Evolutionary conservation across 2,888 invertebrate species (phyloP).

Genomic region (Thereva unica): DNA sequence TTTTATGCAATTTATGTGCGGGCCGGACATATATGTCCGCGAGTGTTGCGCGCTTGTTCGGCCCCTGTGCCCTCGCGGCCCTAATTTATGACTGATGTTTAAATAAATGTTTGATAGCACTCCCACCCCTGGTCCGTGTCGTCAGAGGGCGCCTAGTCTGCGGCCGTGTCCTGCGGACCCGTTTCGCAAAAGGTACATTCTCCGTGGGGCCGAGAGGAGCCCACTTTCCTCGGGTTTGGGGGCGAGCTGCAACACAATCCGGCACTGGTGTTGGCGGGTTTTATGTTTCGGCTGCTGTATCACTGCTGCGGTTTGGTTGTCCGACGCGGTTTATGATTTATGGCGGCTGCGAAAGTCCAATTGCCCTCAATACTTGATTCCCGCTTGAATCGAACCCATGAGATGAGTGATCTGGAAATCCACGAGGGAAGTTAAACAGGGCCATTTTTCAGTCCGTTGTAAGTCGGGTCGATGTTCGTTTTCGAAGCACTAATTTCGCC

Average conservation of each 20-base stretch:
- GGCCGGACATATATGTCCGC: constrained; percentile 39
- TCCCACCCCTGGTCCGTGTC: constrained; percentile 32
- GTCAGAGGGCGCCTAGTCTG: constrained; percentile 26
- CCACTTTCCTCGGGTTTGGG: constrained; percentile 26
- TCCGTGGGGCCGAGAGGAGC: constrained; percentile 9
- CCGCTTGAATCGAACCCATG: no score
- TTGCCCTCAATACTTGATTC: no score
- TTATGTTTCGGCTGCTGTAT: constrained; percentile 34
- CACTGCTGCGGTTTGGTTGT: constrained; percentile 15
- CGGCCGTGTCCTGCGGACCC: neutral
- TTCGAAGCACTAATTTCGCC: no score
- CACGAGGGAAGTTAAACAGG: no score
- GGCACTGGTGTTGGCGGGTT: constrained; percentile 29
- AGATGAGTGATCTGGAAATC: no score
- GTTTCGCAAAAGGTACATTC: constrained; percentile 29
- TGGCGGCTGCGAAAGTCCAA: neutral
- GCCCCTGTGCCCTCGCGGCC: constrained; percentile 43
- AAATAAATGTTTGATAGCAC: constrained; percentile 47
- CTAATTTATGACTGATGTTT: constrained; percentile 47
- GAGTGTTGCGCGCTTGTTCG: constrained; percentile 25
- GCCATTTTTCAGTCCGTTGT: no score
- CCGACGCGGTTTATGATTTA: constrained; percentile 28
- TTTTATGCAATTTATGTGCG: constrained; percentile 46
- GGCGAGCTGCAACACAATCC: constrained; percentile 33
- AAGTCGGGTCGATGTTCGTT: no score